Conservation (phyloP, 2,888 invertebrate species). For the Melipona bicolor region DNA sequence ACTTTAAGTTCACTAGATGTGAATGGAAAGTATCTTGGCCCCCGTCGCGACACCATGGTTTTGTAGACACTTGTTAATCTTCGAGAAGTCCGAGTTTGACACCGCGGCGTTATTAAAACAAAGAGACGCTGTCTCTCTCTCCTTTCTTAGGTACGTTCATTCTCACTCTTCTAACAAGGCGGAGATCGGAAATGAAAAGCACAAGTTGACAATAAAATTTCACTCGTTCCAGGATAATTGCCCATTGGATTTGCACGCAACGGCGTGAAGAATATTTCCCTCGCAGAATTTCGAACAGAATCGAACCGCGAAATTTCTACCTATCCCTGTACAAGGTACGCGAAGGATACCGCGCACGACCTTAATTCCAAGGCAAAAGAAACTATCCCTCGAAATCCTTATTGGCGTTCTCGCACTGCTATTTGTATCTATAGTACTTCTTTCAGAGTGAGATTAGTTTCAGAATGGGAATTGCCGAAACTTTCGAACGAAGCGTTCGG, state of each 20-base stretch:
- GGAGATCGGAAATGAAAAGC: background rate
- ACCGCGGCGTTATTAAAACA: slow-evolving; percentile 39
- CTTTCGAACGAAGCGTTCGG: slow-evolving; percentile 8
- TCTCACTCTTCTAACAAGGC: background rate
- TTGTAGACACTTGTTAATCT: slow-evolving; percentile 56
- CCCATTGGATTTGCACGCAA: background rate
- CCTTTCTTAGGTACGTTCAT: background rate
- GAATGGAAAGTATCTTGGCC: slow-evolving; percentile 42
- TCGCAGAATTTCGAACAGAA: background rate
- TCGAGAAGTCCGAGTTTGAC: slow-evolving; percentile 37
- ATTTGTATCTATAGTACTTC: slow-evolving; percentile 24
- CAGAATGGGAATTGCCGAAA: slow-evolving; percentile 25
- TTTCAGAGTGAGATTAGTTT: slow-evolving; percentile 21
- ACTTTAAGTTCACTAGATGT: slow-evolving; percentile 57
- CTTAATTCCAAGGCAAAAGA: slow-evolving; percentile 1
- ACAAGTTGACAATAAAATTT: background rate
- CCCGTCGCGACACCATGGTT: slow-evolving; percentile 29
- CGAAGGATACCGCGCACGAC: background rate
- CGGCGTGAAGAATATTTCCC: background rate
- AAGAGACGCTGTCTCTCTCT: background rate
- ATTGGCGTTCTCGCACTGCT: slow-evolving; percentile 16
- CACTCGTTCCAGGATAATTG: background rate
- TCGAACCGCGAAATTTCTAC: background rate
- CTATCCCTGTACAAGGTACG: background rate
- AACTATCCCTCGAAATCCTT: slow-evolving; percentile 16